Percentiles rank a stretch among this genome's conserved stretches.
Conservation (phyloP, 2,888 invertebrate species). For the Cerceris ruficornis region DNA sequence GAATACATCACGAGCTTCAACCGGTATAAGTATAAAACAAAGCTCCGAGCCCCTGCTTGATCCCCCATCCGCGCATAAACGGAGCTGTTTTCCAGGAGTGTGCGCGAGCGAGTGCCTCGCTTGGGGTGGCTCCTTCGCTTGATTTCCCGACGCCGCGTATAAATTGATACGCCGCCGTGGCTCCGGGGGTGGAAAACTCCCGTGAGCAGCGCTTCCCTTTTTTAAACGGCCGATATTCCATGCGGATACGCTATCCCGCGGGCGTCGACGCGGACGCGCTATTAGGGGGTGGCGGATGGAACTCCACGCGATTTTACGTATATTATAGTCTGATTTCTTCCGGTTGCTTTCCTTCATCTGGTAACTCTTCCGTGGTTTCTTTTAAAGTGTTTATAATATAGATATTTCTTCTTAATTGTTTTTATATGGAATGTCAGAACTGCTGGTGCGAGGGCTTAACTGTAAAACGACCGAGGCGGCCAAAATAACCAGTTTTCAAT, state of each 20-base stretch:
- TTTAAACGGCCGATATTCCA: slow-evolving; percentile 63
- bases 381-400: no score
- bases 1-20: slow-evolving; percentile 75
- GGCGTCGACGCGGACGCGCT: slow-evolving; percentile 48
- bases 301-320: slow-evolving; percentile 48
- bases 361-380: neutral
- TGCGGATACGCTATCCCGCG: slow-evolving; percentile 51
- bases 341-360: neutral
- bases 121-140: slow-evolving; percentile 72
- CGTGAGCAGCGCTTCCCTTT: slow-evolving; percentile 50
- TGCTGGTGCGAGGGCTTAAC: no score
- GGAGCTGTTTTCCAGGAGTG: slow-evolving; percentile 64
- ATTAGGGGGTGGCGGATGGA: slow-evolving; percentile 36
- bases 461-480: no score
- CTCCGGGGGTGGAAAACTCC: slow-evolving; percentile 28
- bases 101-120: slow-evolving; percentile 25
- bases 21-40: slow-evolving; percentile 77
- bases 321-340: slow-evolving; percentile 20
- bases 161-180: slow-evolving; percentile 71
- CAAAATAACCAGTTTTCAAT: no score
- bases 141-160: slow-evolving; percentile 73
- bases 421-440: no score
- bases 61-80: slow-evolving; percentile 62
- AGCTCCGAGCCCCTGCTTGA: slow-evolving; percentile 50
- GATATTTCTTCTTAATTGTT: no score